Evolutionary conservation across 2,113 vertebrate species (phyloP), one percentile per base, ranked within the genome.

Genomic region (Nestor notabilis): DNA sequence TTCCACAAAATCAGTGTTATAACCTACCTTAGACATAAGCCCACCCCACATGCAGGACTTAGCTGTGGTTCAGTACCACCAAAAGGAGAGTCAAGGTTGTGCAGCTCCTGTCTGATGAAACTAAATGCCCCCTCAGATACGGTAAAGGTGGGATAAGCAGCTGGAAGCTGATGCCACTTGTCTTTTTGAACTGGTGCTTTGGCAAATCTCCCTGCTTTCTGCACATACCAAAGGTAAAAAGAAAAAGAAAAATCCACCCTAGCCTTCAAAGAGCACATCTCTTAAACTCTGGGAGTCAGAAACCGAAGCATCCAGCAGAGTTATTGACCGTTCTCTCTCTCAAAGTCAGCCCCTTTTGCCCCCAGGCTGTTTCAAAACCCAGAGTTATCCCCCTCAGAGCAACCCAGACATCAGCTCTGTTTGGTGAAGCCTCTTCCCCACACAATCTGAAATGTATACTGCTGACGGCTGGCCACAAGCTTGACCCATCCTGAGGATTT

Each of bases 401-500:
- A 88, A 94, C 83, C 31, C 79, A 90, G 93, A 90, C 8, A 14
- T 91, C 70, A 43, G 76, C 50, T 35, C 35, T 87, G 46, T 61
- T 68, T 65, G 44, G 72, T 82, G 85, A 93, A 94, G 50, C 13
- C 44, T 63, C 49, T 79, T 87, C 69, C 52, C 70, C 84, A 71
- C 60, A 61, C 87, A 50, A 20, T 4, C 63, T 10, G 1, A 88
- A 90, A 84, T 3, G 33, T 53, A 41, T 9, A 7, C 25, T 1
- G 3, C 60, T 52, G 43, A 64, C 2, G 37, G 52, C 76, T 87
- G 83, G 69, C 89, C 87, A 86, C 89, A 93, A 83, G 76, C 39
- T 85, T 84, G 89, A 88, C 79, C 94, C 85, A 69, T 37, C 87
- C 88, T 25, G 60, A 92, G 50, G 64, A 69, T 64, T 95, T 83